Conservation (phyloP, 1,140 invertebrate genomes). For the Tetramorium alpestre region DNA sequence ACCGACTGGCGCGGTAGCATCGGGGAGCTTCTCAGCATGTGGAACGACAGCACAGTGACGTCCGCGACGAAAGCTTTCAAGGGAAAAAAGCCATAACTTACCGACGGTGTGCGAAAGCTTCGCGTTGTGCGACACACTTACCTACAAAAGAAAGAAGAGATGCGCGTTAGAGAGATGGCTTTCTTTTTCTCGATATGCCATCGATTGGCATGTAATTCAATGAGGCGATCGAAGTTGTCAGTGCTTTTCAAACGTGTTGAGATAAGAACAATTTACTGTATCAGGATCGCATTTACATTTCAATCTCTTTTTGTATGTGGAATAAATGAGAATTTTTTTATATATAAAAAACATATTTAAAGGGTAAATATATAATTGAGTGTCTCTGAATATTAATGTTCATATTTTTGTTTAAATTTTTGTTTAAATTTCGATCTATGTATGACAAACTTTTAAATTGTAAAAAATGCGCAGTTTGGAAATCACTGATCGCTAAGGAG, state of each 20-base stretch:
- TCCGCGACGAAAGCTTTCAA: constrained; percentile 44
- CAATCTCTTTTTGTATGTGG: background rate
- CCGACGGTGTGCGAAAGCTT: constrained; percentile 56
- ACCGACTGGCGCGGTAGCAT: constrained; percentile 34
- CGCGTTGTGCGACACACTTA: constrained; percentile 57
- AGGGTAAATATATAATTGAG: background rate
- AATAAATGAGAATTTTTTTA: background rate
- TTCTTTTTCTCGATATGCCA: background rate
- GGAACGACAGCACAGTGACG: background rate
- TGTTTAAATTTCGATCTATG: background rate
- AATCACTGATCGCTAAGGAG: constrained; percentile 1
- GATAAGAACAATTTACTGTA: background rate
- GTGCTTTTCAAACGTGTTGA: background rate
- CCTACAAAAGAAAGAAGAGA: constrained; percentile 68
- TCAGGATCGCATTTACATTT: background rate
- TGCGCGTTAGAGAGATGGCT: background rate
- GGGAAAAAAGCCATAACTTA: constrained; percentile 65
- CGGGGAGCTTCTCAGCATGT: constrained; percentile 50
- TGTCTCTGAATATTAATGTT: background rate
- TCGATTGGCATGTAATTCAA: background rate
- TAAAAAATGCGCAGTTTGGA: background rate
- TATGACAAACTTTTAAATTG: too few relatives aligned
- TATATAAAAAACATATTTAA: background rate
- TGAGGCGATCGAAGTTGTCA: background rate
- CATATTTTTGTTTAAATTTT: too few relatives aligned